Evolutionary conservation across 2,888 invertebrate genomes (phyloP).

Genomic region (Pandemis cinnamomeana): DNA sequence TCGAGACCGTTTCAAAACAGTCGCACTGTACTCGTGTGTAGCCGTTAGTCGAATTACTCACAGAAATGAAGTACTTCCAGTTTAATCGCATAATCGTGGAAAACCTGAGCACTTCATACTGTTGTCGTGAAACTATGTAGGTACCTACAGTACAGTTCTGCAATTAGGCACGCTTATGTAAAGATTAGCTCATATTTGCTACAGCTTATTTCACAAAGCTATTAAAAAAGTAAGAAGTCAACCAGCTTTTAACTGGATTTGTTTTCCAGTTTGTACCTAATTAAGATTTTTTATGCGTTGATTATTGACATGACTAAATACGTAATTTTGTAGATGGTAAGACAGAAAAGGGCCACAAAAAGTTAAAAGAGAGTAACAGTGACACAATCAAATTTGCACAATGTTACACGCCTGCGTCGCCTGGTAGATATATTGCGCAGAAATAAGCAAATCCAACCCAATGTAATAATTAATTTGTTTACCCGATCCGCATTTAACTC

Average conservation of each 20-base stretch:
- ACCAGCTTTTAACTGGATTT: too few relatives aligned
- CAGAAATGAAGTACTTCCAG: not conserved
- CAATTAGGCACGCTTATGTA: too few relatives aligned
- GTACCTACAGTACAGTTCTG: not conserved
- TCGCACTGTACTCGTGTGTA: not conserved
- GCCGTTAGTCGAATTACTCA: not conserved
- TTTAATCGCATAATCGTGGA: not conserved
- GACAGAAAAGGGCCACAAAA: not conserved
- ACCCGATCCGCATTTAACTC: slow-evolving; percentile 24
- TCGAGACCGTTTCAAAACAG: slow-evolving; percentile 31
- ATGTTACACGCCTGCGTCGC: not conserved
- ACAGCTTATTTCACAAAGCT: too few relatives aligned
- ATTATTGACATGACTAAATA: too few relatives aligned
- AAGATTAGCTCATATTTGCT: too few relatives aligned
- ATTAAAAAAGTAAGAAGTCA: too few relatives aligned
- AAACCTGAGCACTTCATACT: not conserved
- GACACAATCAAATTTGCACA: not conserved
- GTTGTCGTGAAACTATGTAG: not conserved
- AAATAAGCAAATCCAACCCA: slow-evolving; percentile 16
- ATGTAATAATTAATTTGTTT: slow-evolving; percentile 18
- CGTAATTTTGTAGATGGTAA: too few relatives aligned
- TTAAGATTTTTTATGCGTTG: too few relatives aligned
- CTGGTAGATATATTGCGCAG: not conserved
- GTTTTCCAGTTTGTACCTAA: too few relatives aligned
- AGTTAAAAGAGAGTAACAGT: not conserved